phyloP scores from a whole-genome alignment of 1,140 invertebrate species.

The Pectinophora gossypiella region DNA sequence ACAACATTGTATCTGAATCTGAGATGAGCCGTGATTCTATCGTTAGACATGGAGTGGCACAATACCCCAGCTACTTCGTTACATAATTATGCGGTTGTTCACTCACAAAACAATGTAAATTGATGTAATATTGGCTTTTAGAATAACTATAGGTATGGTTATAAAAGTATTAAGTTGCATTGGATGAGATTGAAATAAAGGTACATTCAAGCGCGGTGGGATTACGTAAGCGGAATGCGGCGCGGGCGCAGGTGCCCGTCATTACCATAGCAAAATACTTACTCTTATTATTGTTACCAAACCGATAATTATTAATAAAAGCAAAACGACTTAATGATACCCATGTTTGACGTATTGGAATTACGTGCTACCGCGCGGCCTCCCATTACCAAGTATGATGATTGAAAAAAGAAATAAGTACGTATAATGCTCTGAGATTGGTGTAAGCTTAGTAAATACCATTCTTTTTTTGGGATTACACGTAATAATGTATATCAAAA shows the following conservation, averaged over 20 bases:
- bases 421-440: too few relatives aligned
- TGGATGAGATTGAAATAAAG: too few relatives aligned
- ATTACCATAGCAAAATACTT: slow-evolving; percentile 23
- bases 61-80: not conserved
- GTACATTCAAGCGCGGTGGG: too few relatives aligned
- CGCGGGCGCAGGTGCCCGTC: slow-evolving; percentile 15
- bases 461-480: too few relatives aligned
- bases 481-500: not conserved
- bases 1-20: not conserved
- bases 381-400: too few relatives aligned
- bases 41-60: not conserved
- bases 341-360: too few relatives aligned
- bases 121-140: not conserved
- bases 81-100: not conserved
- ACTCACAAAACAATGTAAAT: not conserved
- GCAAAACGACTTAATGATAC: not conserved
- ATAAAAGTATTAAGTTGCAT: too few relatives aligned
- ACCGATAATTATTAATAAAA: slow-evolving; percentile 16
- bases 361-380: too few relatives aligned
- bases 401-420: too few relatives aligned
- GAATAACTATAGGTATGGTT: not conserved
- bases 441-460: too few relatives aligned
- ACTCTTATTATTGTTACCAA: slow-evolving; percentile 14
- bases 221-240: slow-evolving; percentile 7
- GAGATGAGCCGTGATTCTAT: not conserved